Percentiles rank a stretch among this genome's conserved stretches.
phyloP scores from a whole-genome alignment of 2,797 vertebrate species.

The Acrossocheilus fasciatus region DNA sequence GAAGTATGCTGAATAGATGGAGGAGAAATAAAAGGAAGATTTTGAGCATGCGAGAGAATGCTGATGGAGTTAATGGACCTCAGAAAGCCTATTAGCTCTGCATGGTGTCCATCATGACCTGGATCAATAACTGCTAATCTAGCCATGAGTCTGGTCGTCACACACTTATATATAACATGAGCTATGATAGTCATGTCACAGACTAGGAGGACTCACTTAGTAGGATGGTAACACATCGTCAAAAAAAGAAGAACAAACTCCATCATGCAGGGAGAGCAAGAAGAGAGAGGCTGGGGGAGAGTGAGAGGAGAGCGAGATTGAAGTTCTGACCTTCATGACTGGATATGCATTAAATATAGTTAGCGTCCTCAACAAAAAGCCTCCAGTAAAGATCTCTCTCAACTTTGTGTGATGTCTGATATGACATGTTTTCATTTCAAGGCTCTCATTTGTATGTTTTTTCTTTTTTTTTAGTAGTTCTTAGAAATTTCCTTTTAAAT shows the following conservation, averaged over 20 bases:
- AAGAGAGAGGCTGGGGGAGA: neutral
- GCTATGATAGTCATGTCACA: constrained; percentile 2
- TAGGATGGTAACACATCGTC: constrained; percentile 2
- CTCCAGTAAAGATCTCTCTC: constrained; percentile 2
- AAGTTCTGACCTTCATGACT: constrained; percentile 3
- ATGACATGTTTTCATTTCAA: neutral
- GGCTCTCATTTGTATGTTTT: neutral
- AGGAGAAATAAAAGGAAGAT: constrained; percentile 29
- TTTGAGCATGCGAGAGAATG: constrained; percentile 34
- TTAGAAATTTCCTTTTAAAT: neutral
- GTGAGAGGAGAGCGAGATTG: neutral
- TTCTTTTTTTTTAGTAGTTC: neutral
- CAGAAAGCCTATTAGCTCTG: constrained; percentile 71
- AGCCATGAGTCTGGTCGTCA: constrained; percentile 46
- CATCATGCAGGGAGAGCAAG: neutral
- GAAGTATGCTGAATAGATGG: neutral
- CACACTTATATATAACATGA: constrained; percentile 2
- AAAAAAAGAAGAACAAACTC: neutral
- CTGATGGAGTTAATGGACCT: constrained; percentile 64
- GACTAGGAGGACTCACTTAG: constrained; percentile 25
- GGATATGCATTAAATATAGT: constrained; percentile 3
- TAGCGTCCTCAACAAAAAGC: constrained; percentile 1
- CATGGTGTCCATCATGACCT: constrained; percentile 64
- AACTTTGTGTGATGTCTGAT: constrained; percentile 12
- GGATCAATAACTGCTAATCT: constrained; percentile 69